Conservation (phyloP, 1,140 invertebrate species). For the Drepana arcuata region DNA sequence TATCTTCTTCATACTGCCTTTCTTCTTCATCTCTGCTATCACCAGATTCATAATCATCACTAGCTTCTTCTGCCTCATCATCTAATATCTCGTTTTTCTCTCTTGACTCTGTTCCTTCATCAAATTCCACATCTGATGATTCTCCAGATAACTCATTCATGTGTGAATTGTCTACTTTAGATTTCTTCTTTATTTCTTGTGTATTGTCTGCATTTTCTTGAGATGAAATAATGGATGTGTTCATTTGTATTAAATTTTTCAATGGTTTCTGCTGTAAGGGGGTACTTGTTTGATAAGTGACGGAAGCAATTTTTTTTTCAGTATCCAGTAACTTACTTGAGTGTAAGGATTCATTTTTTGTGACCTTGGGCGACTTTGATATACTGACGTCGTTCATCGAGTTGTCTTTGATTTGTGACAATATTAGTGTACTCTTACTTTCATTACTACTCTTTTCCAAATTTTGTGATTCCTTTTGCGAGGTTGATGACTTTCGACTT, state of each 20-base stretch:
- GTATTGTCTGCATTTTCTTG: conserved; percentile 9
- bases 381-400: conserved; percentile 25
- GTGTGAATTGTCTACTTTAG: conserved; percentile 4
- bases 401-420: conserved; percentile 45
- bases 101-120: conserved; percentile 9
- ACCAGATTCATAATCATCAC: conserved; percentile 57
- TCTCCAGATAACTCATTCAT: conserved; percentile 6
- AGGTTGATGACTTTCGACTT: conserved; percentile 2
- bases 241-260: conserved; percentile 34
- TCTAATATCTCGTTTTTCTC: conserved; percentile 32
- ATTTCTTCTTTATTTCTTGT: conserved; percentile 2
- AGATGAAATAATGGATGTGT: conserved; percentile 29
- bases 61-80: conserved; percentile 48
- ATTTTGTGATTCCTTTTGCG: conserved; percentile 14
- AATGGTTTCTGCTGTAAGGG: conserved; percentile 45
- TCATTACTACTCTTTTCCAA: conserved; percentile 31
- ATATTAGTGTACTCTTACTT: conserved; percentile 48
- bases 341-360: conserved; percentile 23
- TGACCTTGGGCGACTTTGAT: conserved; percentile 23
- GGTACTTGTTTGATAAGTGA: conserved; percentile 47
- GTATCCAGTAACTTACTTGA: conserved; percentile 13
- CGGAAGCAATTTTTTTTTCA: conserved; percentile 35
- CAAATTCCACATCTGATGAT: conserved; percentile 23
- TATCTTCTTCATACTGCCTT: conserved; percentile 37
- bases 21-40: conserved; percentile 55